phyloP scores from a whole-genome alignment of 2,888 invertebrate genomes.

The Pocota personata region DNA sequence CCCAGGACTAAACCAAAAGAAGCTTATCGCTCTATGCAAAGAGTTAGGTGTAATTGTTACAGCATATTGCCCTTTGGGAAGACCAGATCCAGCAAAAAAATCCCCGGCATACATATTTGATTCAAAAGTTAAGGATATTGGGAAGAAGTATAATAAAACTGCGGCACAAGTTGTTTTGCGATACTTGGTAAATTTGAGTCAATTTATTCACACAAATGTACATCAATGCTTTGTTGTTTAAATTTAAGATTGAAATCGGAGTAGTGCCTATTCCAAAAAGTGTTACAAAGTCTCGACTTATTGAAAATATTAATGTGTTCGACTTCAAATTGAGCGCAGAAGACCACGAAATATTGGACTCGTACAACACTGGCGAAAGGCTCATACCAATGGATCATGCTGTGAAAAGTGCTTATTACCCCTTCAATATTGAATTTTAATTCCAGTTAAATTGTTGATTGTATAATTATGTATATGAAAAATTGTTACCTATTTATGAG shows the following conservation, averaged over 20 bases:
- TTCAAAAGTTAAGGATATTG: constrained; percentile 85
- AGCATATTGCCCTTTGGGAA: constrained; percentile 91
- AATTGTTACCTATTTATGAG: too few species aligned
- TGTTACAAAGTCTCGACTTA: constrained; percentile 83
- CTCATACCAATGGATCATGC: constrained; percentile 80
- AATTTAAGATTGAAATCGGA: constrained; percentile 84
- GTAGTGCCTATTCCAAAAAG: constrained; percentile 85
- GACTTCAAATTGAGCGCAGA: constrained; percentile 84
- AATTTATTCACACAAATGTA: constrained; percentile 85
- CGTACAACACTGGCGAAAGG: constrained; percentile 83
- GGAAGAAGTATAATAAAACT: constrained; percentile 87
- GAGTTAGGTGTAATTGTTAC: constrained; percentile 86
- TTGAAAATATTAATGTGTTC: constrained; percentile 85
- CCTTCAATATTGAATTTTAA: constrained; percentile 79
- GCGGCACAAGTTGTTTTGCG: constrained; percentile 88
- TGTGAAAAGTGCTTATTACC: constrained; percentile 79
- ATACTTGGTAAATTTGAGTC: constrained; percentile 78
- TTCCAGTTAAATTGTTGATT: not conserved
- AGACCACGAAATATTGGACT: constrained; percentile 83
- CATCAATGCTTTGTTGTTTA: not conserved
- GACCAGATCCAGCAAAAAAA: constrained; percentile 89
- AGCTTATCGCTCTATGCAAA: constrained; percentile 87
- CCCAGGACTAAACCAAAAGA: constrained; percentile 87
- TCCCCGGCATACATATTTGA: constrained; percentile 85
- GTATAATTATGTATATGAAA: not conserved